Evolutionary conservation across 2,113 vertebrate species (phyloP), one percentile per base, ranked within the genome.

Genomic region (Tetrao urogallus): DNA sequence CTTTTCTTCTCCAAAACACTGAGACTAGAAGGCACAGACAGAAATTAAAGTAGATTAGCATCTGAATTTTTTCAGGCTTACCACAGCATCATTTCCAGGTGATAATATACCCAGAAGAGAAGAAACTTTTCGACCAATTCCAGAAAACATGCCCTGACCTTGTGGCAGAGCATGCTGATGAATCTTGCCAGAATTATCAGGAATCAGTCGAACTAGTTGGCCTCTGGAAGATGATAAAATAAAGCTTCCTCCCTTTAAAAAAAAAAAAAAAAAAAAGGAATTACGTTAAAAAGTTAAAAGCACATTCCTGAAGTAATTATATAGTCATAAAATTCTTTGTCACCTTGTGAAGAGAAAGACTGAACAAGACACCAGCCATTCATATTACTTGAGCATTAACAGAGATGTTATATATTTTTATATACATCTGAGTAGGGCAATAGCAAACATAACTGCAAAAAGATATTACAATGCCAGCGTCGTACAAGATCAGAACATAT

Each of bases 51-150:
- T 28, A 56, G 12, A 54, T 32, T 28, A 73, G 14, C 17, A 21
- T 20, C 52, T 38, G 1, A 61, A 27, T 38, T 75, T 95, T 92
- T 81, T 65, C n/a, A 90, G 82, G 96, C 99, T 98, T 98, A 99
- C 99, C 8, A 94, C 84, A 88, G 98, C 97, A 73, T 98, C 98
- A 60, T 96, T 96, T 21, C 98, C 98, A 6, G 98, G 97, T n/a
- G 99, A 98, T 14, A 98, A 98, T 90, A 99, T 99, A 45, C 99
- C 99, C 18, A 99, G 98, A 48, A 99, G 98, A 94, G 98, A 99
- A 93, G 99, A 99, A 89, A 99, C 98, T 10, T 97, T 98, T 52
- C 99, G 98, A 6, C 99, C 99, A 52, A 99, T 98, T 67, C 99
- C 99, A 2, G 99, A 99, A 74, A 99, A 98, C 98, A 99, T 78